phyloP scores from a whole-genome alignment of 2,888 invertebrate species.

The Pseudeuparius sepicola region DNA sequence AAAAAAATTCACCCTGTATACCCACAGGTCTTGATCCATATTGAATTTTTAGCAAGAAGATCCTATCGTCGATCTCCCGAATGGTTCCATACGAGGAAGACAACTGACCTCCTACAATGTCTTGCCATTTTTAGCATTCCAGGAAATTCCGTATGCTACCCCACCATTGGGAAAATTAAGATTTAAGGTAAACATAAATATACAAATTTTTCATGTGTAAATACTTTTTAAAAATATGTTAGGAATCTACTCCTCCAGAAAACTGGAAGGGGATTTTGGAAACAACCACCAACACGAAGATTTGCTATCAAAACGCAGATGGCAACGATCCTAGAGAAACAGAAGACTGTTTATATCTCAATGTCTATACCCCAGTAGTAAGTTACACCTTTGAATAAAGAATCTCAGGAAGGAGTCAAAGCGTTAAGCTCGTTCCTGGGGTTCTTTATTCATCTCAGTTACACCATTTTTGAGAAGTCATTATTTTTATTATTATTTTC shows the following conservation, averaged over 20 bases:
- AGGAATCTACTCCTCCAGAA: constrained; percentile 22
- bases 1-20: too few species aligned
- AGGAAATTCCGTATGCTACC: constrained; percentile 21
- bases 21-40: too few species aligned
- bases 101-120: constrained; percentile 6
- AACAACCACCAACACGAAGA: constrained; percentile 19
- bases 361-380: constrained; percentile 25
- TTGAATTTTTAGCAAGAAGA: too few species aligned
- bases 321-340: constrained; percentile 17
- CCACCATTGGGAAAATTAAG: constrained; percentile 18
- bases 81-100: constrained; percentile 12
- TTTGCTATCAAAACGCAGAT: constrained; percentile 20
- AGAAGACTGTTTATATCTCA: constrained; percentile 26
- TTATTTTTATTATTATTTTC: too few species aligned
- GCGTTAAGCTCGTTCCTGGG: too few species aligned
- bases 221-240: constrained; percentile 9
- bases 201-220: too few species aligned
- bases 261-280: constrained; percentile 21
- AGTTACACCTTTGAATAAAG: too few species aligned
- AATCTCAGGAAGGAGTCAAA: too few species aligned
- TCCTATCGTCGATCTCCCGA: constrained; percentile 8
- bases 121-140: constrained; percentile 15
- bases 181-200: constrained; percentile 22
- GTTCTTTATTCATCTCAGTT: too few species aligned
- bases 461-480: constrained; percentile 11